These are phyloP conservation scores for Alosa alosa DNA, from an alignment of 2,113 vertebrate species.

Conservation along the genomic window DNA sequence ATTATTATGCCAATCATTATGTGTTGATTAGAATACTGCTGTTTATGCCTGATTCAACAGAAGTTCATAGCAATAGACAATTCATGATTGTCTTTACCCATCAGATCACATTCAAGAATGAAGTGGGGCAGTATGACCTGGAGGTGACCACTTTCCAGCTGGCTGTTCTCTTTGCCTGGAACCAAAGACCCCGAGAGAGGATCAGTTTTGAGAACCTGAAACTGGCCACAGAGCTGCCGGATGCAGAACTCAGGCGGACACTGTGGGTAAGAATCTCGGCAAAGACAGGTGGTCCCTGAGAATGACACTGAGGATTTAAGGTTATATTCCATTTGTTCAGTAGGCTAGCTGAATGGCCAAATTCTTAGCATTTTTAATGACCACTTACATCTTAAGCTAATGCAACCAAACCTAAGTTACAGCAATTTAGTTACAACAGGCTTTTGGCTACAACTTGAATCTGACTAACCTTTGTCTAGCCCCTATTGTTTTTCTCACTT, in stretches of 20 bases:
- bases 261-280: constrained; percentile 83
- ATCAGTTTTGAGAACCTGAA: constrained; percentile 99
- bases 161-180: constrained; percentile 97
- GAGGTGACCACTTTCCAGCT: constrained; percentile 98
- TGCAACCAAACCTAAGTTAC: not conserved
- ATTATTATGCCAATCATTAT: not conserved
- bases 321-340: not conserved
- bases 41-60: not conserved
- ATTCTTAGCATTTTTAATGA: not conserved
- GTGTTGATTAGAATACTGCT: not conserved
- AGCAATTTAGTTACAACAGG: not conserved
- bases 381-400: not conserved
- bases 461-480: not conserved
- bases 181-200: constrained; percentile 97
- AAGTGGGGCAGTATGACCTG: constrained; percentile 97
- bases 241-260: constrained; percentile 95
- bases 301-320: not conserved
- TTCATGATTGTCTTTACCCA: not conserved
- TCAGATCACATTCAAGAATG: constrained; percentile 98
- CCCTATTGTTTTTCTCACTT: constrained; percentile 35
- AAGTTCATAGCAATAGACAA: not conserved
- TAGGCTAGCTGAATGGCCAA: not conserved
- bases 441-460: too few species aligned
- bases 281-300: not conserved
- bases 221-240: constrained; percentile 94